A percentile compares a stretch with the other conserved stretches of the same genome.
Conservation (phyloP, 2,113 vertebrate genomes). For the Cricetomys ansorgei region DNA sequence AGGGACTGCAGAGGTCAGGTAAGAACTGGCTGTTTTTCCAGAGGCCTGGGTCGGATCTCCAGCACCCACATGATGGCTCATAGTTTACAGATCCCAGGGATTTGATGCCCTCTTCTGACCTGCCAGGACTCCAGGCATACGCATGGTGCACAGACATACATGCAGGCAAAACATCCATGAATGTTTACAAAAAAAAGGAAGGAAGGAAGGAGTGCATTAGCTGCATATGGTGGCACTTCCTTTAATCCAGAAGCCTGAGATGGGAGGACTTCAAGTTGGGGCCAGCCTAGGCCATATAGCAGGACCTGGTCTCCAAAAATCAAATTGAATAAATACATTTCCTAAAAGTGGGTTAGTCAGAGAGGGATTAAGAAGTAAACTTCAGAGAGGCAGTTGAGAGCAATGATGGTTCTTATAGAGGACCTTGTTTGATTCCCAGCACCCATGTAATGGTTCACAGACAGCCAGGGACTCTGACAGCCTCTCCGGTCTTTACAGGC, state of each 20-base stretch:
- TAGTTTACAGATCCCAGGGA: not conserved
- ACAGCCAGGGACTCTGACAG: not conserved
- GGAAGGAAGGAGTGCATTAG: not conserved
- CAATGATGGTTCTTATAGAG: not conserved
- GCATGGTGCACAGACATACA: not conserved
- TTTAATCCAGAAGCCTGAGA: not conserved
- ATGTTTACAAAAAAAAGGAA: not conserved
- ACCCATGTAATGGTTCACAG: not conserved
- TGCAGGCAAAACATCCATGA: not conserved
- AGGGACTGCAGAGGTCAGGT: not conserved
- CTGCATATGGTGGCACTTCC: not conserved
- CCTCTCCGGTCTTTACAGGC: not conserved
- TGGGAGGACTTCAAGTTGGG: not conserved
- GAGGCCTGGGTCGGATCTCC: not conserved
- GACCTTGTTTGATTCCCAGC: not conserved
- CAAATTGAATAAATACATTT: too few species aligned
- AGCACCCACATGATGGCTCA: not conserved
- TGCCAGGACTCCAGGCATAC: too few species aligned
- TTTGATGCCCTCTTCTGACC: not conserved
- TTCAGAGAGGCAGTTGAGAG: not conserved
- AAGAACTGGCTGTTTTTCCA: not conserved
- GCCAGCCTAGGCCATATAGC: not conserved
- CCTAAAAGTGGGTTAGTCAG: too few species aligned
- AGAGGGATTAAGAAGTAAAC: not conserved
- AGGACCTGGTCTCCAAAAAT: not conserved